Evolutionary conservation across 2,888 invertebrate species (phyloP), one percentile per base, ranked within the genome.

Genomic region (Brenthis hecate): DNA sequence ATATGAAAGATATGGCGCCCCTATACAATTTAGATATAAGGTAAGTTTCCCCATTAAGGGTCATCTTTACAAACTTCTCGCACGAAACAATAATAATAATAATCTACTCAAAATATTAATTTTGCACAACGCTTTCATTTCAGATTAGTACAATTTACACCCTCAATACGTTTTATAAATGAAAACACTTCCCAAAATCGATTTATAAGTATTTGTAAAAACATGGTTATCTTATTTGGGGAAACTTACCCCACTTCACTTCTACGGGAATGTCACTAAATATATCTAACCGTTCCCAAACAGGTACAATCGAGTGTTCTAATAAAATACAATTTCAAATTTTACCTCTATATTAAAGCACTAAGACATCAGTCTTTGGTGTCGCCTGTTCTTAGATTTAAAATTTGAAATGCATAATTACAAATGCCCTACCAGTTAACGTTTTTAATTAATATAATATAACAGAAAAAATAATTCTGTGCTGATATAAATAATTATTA

Each of bases 381-480:
- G 77, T 74, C 68, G 66, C 60, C 64, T 62, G 51, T 50, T 58
- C 56, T 68, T 72, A 76, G 77, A 75, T 73, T 75, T 76, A 79
- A 78, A 81, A 81, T 81, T 81, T 81, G 78, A 81, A 82, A 80
- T 81, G 77, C 78, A 80, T 76, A 74, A 77, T 47, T 50, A 32
- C n/a, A 60, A 66, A 65, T 61, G 56, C 50, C 50, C 68, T 51
- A 69, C 68, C 68, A 65, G 68, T 8, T 56, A 13, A 47, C 36
- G 43, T 28, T 36, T 55, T 36, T 23, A 43, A 13, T 56, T 56
- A 1, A 51, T 65, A 13, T 36, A 32, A 62, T 36, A 16, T 50
- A 65, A 19, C 48, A 19, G 14, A 65, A 56, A 19, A 56, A n/a
- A 19, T 19, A 19, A 19, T 19, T 51, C 32, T 53, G 36, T 65